Percentiles rank a stretch among this genome's conserved stretches.
Evolutionary conservation across 2,888 invertebrate species (phyloP).

Genomic region (Dryadula phaetusa): DNA sequence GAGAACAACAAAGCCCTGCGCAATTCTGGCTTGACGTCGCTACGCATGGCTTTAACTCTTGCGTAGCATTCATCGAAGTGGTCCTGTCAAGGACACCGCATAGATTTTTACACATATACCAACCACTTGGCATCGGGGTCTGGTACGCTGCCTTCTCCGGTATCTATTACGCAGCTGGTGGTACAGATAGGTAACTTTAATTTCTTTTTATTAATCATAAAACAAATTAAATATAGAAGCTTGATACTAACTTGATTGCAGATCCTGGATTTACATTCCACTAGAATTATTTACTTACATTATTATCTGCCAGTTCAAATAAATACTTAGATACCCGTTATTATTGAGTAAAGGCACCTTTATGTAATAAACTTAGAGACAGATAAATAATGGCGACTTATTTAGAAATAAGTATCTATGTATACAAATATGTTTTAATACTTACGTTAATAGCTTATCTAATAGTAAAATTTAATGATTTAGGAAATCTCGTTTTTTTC

Average conservation of each 20-base stretch:
- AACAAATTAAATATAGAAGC: neutral
- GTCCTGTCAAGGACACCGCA: conserved; percentile 86
- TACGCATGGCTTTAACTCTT: conserved; percentile 86
- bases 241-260: neutral
- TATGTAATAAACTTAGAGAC: neutral
- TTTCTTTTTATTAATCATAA: neutral
- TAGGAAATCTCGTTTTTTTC: no score
- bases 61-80: conserved; percentile 88
- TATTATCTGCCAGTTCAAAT: neutral
- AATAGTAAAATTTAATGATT: no score
- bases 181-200: conserved; percentile 86
- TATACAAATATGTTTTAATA: no score
- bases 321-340: neutral
- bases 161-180: conserved; percentile 89
- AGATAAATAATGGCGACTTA: neutral
- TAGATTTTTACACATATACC: conserved; percentile 83
- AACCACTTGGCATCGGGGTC: conserved; percentile 87
- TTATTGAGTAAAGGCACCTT: neutral
- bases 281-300: neutral
- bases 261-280: neutral
- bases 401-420: neutral
- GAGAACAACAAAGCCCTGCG: conserved; percentile 27
- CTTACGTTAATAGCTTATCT: no score
- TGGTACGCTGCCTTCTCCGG: conserved; percentile 88
- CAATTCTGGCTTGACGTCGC: conserved; percentile 68